These are phyloP conservation scores for Nematostella vectensis DNA, from an alignment of 92 coral and sea anemone genomes.

Conservation along the genomic window DNA sequence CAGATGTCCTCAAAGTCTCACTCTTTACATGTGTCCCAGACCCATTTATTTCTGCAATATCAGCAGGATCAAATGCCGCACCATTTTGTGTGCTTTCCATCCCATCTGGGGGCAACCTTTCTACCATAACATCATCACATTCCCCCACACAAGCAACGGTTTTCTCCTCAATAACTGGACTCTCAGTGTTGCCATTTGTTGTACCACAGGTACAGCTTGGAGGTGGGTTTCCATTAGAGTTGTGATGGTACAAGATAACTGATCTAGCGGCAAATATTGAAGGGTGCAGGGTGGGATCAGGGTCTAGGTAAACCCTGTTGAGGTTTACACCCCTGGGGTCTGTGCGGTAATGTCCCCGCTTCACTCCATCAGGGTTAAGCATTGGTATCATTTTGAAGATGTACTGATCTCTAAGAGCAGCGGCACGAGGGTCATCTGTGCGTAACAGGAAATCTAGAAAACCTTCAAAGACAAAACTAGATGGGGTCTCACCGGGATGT, in stretches of 20 bases:
- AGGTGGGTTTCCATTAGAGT: conserved; percentile 6
- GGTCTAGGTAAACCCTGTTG: conserved; percentile 89
- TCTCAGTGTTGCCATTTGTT: conserved; percentile 1
- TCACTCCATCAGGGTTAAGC: conserved; percentile 97
- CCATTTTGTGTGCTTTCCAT: conserved; percentile 8
- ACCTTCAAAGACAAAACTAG: conserved; percentile 96
- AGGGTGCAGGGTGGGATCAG: conserved; percentile 75
- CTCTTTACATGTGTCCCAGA: conserved; percentile 33
- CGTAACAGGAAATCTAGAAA: conserved; percentile 78
- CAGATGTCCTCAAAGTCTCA: conserved; percentile 6
- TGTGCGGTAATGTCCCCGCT: conserved; percentile 91
- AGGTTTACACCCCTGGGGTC: conserved; percentile 88
- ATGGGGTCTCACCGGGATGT: conserved; percentile 98
- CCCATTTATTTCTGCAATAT: neutral
- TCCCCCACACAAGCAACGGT: neutral
- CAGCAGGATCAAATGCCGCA: neutral
- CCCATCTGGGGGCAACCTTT: conserved; percentile 13
- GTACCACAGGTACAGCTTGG: conserved; percentile 17
- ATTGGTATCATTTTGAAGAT: conserved; percentile 90
- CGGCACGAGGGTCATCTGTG: conserved; percentile 80
- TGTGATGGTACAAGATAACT: conserved; percentile 61
- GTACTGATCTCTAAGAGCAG: conserved; percentile 59
- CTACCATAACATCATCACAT: neutral
- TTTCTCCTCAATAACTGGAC: neutral
- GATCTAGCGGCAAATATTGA: conserved; percentile 80